A percentile compares a stretch with the other conserved stretches of the same genome.
phyloP scores from a whole-genome alignment of 1,140 invertebrate genomes.

The Zaprionus inermis region DNA sequence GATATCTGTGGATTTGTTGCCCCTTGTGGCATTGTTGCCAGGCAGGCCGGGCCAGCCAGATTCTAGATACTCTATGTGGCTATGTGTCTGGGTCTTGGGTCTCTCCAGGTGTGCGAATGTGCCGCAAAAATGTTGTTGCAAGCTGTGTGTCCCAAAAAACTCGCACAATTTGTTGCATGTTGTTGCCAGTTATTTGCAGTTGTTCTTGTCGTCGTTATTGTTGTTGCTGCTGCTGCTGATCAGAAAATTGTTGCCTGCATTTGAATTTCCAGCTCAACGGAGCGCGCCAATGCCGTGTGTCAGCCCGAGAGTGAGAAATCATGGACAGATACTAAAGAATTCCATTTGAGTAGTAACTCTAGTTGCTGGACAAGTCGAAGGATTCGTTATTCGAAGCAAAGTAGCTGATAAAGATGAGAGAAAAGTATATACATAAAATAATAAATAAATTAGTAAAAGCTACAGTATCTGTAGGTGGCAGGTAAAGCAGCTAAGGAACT shows the following conservation, averaged over 20 bases:
- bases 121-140: slow-evolving; percentile 62
- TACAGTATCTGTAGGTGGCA: not conserved
- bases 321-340: slow-evolving; percentile 11
- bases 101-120: slow-evolving; percentile 66
- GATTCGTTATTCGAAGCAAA: not conserved
- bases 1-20: slow-evolving; percentile 56
- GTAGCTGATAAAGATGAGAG: no score
- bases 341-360: not conserved
- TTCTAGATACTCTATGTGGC: slow-evolving; percentile 75
- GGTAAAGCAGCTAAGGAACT: no score
- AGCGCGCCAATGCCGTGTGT: slow-evolving; percentile 39
- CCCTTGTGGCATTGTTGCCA: slow-evolving; percentile 61
- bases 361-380: not conserved
- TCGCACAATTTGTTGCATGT: slow-evolving; percentile 57
- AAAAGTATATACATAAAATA: no score
- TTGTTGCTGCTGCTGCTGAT: slow-evolving; percentile 8
- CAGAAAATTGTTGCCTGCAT: slow-evolving; percentile 31
- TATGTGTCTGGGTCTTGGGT: slow-evolving; percentile 23
- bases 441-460: not conserved
- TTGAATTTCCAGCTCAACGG: slow-evolving; percentile 44
- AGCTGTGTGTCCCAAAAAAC: slow-evolving; percentile 58
- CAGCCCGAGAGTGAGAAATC: slow-evolving; percentile 2
- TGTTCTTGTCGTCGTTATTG: slow-evolving; percentile 1
- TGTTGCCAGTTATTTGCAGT: slow-evolving; percentile 44
- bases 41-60: slow-evolving; percentile 54